These are phyloP conservation scores for Heterodera carotae DNA, from an alignment of 1,140 invertebrate species.

Conservation along the genomic window DNA sequence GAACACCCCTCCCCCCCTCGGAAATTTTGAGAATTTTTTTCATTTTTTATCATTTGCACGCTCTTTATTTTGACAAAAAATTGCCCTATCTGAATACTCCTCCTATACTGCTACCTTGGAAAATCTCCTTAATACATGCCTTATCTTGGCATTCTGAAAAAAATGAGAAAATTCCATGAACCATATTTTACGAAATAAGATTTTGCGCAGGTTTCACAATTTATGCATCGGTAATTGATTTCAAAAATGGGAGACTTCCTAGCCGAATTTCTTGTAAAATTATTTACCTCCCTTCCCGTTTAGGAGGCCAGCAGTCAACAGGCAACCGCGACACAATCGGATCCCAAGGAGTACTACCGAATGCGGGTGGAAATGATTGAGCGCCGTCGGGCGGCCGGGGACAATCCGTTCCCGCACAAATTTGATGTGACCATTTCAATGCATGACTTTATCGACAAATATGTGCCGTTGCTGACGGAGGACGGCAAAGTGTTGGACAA, in stretches of 20 bases:
- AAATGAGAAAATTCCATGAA: too few species aligned
- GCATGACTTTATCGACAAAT: conserved; percentile 85
- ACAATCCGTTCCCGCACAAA: conserved; percentile 95
- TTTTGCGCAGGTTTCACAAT: too few species aligned
- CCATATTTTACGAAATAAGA: too few species aligned
- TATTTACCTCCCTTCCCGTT: not conserved
- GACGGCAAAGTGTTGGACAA: conserved; percentile 80
- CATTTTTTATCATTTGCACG: too few species aligned
- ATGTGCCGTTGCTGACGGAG: conserved; percentile 70
- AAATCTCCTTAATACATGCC: too few species aligned
- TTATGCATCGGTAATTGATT: too few species aligned
- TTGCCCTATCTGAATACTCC: too few species aligned
- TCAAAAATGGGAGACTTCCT: not conserved
- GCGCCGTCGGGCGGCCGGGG: conserved; percentile 52
- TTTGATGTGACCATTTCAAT: conserved; percentile 89
- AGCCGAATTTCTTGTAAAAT: not conserved
- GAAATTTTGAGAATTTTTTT: not conserved
- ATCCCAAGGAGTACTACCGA: conserved; percentile 63
- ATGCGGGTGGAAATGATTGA: conserved; percentile 62
- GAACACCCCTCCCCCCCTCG: not conserved
- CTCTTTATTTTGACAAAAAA: too few species aligned
- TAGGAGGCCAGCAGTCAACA: not conserved
- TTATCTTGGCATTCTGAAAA: too few species aligned
- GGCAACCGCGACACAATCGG: conserved; percentile 46
- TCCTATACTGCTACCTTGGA: too few species aligned